Percentiles rank a stretch among this genome's conserved stretches.
These are phyloP conservation scores for Onychostoma macrolepis DNA, from an alignment of 2,113 vertebrate genomes.

Conservation along the genomic window DNA sequence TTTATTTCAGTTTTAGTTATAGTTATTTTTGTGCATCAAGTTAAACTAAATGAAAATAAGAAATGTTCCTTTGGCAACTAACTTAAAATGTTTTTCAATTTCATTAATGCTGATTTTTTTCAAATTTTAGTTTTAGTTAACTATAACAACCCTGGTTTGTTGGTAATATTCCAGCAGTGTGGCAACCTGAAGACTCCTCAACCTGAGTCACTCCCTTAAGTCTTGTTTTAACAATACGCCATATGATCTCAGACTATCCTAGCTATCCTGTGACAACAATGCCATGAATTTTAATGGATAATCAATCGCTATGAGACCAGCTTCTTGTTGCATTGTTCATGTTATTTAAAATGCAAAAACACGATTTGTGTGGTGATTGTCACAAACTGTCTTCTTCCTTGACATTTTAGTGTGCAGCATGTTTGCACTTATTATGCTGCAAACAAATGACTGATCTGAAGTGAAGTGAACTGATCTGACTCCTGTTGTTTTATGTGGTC, in stretches of 20 bases:
- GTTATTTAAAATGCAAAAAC: not conserved
- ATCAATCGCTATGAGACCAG: not conserved
- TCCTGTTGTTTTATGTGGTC: slow-evolving; percentile 20
- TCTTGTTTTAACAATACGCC: not conserved
- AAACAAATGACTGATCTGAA: no score
- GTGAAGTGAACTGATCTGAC: not conserved
- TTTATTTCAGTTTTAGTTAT: no score
- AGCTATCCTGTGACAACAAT: slow-evolving; percentile 14
- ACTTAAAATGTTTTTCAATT: no score
- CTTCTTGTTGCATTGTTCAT: not conserved
- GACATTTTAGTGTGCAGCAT: not conserved
- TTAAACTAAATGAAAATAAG: no score
- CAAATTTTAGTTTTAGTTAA: not conserved
- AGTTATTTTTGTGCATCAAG: no score
- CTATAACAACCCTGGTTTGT: no score
- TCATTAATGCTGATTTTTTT: no score
- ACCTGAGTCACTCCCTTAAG: not conserved
- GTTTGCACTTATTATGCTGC: not conserved
- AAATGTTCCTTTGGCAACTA: no score
- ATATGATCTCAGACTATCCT: not conserved
- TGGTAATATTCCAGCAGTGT: not conserved
- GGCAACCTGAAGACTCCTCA: not conserved
- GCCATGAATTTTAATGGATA: not conserved
- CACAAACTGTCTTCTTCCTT: not conserved
- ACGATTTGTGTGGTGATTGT: not conserved